Percentiles rank a stretch among this genome's conserved stretches.
Evolutionary conservation across 2,113 vertebrate species (phyloP).

Genomic region (Poecilia latipinna): DNA sequence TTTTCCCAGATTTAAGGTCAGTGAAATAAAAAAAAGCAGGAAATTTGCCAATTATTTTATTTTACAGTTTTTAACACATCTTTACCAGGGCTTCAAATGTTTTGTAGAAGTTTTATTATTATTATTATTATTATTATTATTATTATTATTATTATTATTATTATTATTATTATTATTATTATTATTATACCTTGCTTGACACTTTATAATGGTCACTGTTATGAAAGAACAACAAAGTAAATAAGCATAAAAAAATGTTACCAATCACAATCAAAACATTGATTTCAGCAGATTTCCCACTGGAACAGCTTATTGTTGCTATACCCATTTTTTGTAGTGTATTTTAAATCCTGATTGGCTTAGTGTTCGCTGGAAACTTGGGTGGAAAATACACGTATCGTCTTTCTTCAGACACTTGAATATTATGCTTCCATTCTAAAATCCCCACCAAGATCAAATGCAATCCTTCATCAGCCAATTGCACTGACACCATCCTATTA

Average conservation of each 20-base stretch:
- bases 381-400: slow-evolving; percentile 67
- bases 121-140: too few species aligned
- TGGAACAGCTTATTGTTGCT: slow-evolving; percentile 44
- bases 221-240: neutral
- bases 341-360: slow-evolving; percentile 63
- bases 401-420: slow-evolving; percentile 63
- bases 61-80: neutral
- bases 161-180: too few species aligned
- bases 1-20: neutral
- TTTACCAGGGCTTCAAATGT: neutral
- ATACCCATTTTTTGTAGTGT: slow-evolving; percentile 20
- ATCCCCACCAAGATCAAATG: slow-evolving; percentile 77
- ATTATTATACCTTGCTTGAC: too few species aligned
- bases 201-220: neutral
- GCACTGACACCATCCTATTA: slow-evolving; percentile 75
- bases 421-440: slow-evolving; percentile 72
- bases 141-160: too few species aligned
- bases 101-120: too few species aligned
- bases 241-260: neutral
- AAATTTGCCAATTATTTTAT: neutral
- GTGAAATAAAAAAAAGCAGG: neutral
- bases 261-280: slow-evolving; percentile 16
- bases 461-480: slow-evolving; percentile 79
- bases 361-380: slow-evolving; percentile 59
- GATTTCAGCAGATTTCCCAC: slow-evolving; percentile 5